These are phyloP conservation scores for Prochilodus magdalenae DNA, from an alignment of 2,113 vertebrate genomes.

Conservation along the genomic window DNA sequence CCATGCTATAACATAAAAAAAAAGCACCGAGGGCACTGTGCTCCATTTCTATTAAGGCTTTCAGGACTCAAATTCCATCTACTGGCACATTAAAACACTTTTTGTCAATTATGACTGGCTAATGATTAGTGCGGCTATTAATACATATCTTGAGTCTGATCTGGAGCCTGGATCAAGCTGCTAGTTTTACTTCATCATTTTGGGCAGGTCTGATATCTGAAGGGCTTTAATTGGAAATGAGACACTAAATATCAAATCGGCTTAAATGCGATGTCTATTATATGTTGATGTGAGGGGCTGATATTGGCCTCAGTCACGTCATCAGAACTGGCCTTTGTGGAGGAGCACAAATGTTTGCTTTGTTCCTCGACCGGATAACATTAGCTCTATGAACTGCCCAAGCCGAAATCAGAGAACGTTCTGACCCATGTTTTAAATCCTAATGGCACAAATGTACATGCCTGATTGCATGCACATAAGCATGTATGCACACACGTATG, in stretches of 20 bases:
- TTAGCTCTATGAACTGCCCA: conserved; percentile 66
- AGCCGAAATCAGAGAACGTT: conserved; percentile 63
- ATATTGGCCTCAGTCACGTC: conserved; percentile 50
- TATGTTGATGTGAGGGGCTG: conserved; percentile 57
- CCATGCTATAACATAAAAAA: conserved; percentile 41
- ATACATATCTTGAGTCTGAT: conserved; percentile 48
- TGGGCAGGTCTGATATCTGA: conserved; percentile 54
- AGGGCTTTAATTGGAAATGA: conserved; percentile 59
- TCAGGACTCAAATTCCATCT: conserved; percentile 23
- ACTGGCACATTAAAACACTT: conserved; percentile 40
- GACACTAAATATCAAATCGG: conserved; percentile 61
- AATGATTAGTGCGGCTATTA: conserved; percentile 57
- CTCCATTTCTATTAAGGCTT: conserved; percentile 37
- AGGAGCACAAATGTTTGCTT: conserved; percentile 67
- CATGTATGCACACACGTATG: not conserved
- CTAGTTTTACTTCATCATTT: conserved; percentile 54
- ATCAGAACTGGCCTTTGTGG: conserved; percentile 64
- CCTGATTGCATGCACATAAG: conserved; percentile 2
- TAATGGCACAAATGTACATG: conserved; percentile 3
- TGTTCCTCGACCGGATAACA: conserved; percentile 68
- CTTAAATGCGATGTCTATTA: conserved; percentile 60
- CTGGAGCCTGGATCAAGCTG: conserved; percentile 43
- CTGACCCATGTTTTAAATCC: conserved; percentile 42
- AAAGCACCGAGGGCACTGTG: conserved; percentile 19
- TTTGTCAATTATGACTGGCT: conserved; percentile 58